phyloP scores from a whole-genome alignment of 1,140 invertebrate genomes.

The Drosophila quadrilineata region DNA sequence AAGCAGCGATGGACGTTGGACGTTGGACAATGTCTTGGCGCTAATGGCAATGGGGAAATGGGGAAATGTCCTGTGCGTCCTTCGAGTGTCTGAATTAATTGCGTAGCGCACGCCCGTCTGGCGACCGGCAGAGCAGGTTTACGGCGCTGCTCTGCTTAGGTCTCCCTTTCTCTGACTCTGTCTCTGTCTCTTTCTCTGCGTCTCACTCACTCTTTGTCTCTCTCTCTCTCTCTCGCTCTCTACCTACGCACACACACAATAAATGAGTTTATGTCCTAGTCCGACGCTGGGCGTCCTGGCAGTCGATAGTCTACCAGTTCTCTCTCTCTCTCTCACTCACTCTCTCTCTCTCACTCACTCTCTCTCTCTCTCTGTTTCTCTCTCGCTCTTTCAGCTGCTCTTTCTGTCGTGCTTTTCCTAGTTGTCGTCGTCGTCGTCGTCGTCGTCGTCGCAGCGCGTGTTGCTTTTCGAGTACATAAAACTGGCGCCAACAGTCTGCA shows the following conservation, averaged over 20 bases:
- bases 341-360: too few species aligned
- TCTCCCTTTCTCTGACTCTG: too few species aligned
- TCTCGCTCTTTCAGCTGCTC: too few species aligned
- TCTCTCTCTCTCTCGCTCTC: neutral
- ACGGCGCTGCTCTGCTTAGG: neutral
- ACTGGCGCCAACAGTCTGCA: conserved; percentile 74
- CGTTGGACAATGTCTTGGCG: neutral
- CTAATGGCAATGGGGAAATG: conserved; percentile 5
- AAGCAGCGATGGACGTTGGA: neutral
- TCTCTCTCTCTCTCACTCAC: too few species aligned
- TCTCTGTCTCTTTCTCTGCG: neutral
- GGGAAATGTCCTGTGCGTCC: conserved; percentile 59
- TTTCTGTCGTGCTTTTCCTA: neutral
- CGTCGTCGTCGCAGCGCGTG: conserved; percentile 52
- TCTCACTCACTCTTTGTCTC: neutral
- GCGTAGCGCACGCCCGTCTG: conserved; percentile 74
- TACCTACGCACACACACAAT: conserved; percentile 55
- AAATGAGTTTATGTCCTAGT: conserved; percentile 78
- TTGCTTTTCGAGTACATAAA: conserved; percentile 76
- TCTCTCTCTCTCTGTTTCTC: too few species aligned
- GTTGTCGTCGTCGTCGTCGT: conserved; percentile 1
- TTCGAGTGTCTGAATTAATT: conserved; percentile 78
- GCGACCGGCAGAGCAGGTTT: conserved; percentile 38
- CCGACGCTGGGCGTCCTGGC: conserved; percentile 50
- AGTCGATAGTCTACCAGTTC: conserved; percentile 16